Evolutionary conservation across 2,797 vertebrate species (phyloP).

Genomic region (Sphaeramia orbicularis): DNA sequence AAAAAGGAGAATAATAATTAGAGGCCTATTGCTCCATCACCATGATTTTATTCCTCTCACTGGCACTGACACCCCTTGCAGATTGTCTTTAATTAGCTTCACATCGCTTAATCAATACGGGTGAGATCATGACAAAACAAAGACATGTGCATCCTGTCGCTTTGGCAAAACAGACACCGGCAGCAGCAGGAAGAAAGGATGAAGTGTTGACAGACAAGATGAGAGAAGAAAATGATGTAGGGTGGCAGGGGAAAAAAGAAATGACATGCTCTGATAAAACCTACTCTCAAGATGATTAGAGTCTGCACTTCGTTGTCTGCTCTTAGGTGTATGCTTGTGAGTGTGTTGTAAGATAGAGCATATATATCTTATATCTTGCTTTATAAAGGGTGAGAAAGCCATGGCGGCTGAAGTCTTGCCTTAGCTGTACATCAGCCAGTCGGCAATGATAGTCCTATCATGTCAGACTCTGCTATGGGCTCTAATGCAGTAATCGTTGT

Average conservation of each 20-base stretch:
- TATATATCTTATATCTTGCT: constrained; percentile 11
- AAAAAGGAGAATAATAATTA: constrained; percentile 80
- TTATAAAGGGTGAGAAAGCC: constrained; percentile 16
- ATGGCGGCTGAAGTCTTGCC: constrained; percentile 5
- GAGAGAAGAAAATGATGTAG: constrained; percentile 59
- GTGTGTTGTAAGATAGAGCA: constrained; percentile 10
- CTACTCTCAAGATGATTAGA: constrained; percentile 57
- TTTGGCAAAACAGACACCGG: constrained; percentile 44
- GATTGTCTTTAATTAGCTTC: constrained; percentile 83
- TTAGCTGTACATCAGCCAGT: constrained; percentile 21
- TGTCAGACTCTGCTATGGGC: constrained; percentile 30
- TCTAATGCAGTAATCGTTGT: constrained; percentile 50
- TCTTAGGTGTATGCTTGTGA: constrained; percentile 11
- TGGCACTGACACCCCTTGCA: constrained; percentile 71
- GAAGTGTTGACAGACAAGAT: constrained; percentile 57
- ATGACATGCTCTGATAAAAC: constrained; percentile 57
- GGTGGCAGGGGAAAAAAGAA: constrained; percentile 42
- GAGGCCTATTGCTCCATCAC: constrained; percentile 67
- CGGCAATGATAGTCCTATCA: constrained; percentile 14
- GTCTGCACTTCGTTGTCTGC: constrained; percentile 41
- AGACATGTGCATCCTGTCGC: constrained; percentile 64
- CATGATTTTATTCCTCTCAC: constrained; percentile 71
- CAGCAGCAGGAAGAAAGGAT: constrained; percentile 51
- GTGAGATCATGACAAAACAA: constrained; percentile 69
- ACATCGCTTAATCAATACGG: constrained; percentile 80